Evolutionary conservation across 2,797 vertebrate genomes (phyloP).

Genomic region (Semaprochilodus insignis): DNA sequence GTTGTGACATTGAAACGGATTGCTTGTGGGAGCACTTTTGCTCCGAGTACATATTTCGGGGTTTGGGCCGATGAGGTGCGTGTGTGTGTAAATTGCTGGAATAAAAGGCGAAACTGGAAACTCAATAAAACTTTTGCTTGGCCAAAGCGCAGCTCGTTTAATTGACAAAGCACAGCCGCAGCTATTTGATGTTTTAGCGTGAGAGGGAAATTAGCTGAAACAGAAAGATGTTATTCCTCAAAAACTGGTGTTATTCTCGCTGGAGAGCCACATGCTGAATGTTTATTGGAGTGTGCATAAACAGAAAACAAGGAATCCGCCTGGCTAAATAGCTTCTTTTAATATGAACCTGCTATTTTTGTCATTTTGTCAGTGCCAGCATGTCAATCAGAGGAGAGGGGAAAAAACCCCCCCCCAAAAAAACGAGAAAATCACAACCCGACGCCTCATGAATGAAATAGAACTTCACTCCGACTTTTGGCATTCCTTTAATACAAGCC

Average conservation of each 20-base stretch:
- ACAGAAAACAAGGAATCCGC: background rate
- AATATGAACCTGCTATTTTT: background rate
- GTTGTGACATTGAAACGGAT: slow-evolving; percentile 61
- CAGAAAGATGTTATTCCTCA: slow-evolving; percentile 4
- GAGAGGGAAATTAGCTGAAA: slow-evolving; percentile 43
- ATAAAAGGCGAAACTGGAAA: slow-evolving; percentile 59
- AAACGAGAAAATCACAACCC: background rate
- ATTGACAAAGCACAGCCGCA: slow-evolving; percentile 19
- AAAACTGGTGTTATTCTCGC: background rate
- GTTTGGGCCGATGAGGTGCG: slow-evolving; percentile 44
- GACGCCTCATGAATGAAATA: slow-evolving; percentile 7
- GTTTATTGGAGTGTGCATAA: background rate
- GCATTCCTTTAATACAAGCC: background rate
- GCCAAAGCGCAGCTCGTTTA: slow-evolving; percentile 17
- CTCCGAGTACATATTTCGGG: slow-evolving; percentile 54
- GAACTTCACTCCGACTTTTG: background rate
- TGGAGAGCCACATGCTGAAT: background rate
- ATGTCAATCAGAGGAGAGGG: slow-evolving; percentile 1
- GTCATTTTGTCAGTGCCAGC: slow-evolving; percentile 3
- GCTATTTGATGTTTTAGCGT: slow-evolving; percentile 23
- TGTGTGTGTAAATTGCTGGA: slow-evolving; percentile 61
- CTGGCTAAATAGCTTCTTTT: background rate
- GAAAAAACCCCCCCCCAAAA: background rate
- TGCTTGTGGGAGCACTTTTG: slow-evolving; percentile 60
- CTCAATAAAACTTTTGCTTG: slow-evolving; percentile 53